phyloP scores from a whole-genome alignment of 2,888 invertebrate genomes.

The Rhingia campestris region DNA sequence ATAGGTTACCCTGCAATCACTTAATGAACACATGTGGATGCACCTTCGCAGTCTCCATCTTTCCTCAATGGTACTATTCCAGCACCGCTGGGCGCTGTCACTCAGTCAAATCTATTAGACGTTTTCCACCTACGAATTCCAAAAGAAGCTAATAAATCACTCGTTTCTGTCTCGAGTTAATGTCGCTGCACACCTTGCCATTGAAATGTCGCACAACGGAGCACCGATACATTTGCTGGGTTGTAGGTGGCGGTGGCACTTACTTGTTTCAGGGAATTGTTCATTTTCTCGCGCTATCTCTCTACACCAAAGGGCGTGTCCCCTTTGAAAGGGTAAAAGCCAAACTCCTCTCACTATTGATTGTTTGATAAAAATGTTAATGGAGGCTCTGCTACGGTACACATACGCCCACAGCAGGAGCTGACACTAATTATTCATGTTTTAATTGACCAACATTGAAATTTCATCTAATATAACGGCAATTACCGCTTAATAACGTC shows the following conservation, averaged over 20 bases:
- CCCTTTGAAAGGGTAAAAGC: not conserved
- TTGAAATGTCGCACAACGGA: constrained; percentile 37
- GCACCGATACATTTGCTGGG: not conserved
- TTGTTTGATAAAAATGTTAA: constrained; percentile 1
- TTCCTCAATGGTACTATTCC: no score
- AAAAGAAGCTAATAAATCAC: constrained; percentile 44
- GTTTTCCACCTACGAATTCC: constrained; percentile 9
- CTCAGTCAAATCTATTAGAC: not conserved
- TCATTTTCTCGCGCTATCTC: constrained; percentile 5
- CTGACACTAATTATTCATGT: constrained; percentile 41
- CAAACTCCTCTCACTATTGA: constrained; percentile 3
- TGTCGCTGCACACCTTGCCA: constrained; percentile 41
- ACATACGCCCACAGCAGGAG: not conserved
- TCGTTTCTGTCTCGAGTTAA: constrained; percentile 30
- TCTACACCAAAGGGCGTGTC: constrained; percentile 22
- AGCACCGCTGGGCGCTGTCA: not conserved
- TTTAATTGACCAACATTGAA: constrained; percentile 53
- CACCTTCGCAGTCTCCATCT: no score
- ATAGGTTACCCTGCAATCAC: no score
- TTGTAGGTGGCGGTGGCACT: constrained; percentile 28
- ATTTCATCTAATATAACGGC: constrained; percentile 52
- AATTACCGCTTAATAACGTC: constrained; percentile 49
- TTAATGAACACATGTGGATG: no score
- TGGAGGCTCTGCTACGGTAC: not conserved
- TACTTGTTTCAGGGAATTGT: constrained; percentile 30